Evolutionary conservation across 2,797 vertebrate genomes (phyloP), one percentile per base, ranked within the genome.

Genomic region (Natrix natrix): DNA sequence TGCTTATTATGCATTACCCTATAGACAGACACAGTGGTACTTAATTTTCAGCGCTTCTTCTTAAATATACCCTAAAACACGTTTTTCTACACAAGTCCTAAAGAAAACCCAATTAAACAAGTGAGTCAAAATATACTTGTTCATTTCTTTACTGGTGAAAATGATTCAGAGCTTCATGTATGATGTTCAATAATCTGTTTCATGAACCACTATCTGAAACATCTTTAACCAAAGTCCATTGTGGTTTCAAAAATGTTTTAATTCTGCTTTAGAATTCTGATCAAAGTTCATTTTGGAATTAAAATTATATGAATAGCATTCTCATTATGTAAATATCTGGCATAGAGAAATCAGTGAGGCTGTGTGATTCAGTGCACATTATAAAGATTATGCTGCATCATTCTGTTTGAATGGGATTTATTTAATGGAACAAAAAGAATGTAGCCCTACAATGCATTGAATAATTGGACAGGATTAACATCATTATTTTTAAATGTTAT

Each of bases 1-100:
- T 91, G 99, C 99, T 16, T 99, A 97, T 99, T 99, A 22, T 98
- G 99, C 92, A 99, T 99, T 97, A 98, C 99, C 99, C 98, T 99
- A 99, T 99, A 99, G 93, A 98, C 98, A 90, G 98, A 99, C 97
- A 99, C 98, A 97, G 99, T 43, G 20, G 20, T 83, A 20, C 74
- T 43, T 83, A 24, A 12, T 83, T 83, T 83, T 83, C 74, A 83
- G 17, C 22, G 37, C 37, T 83, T 83, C 5, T 69, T n/a, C 8
- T 10, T 83, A 83, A 43, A 48, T 24, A 48, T 48, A 37, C 48
- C 32, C 74, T 48, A 48, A 83, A 74, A 48, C 8, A 5, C 37
- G 69, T 78, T 78, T 60, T 37, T 83, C 3, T 22, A 83, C 8
- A 78, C 20, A 83, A 48, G 74, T 20, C 8, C 37, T 48, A 83